These are phyloP conservation scores for Rutilus rutilus DNA, from an alignment of 2,113 vertebrate species.

Conservation along the genomic window DNA sequence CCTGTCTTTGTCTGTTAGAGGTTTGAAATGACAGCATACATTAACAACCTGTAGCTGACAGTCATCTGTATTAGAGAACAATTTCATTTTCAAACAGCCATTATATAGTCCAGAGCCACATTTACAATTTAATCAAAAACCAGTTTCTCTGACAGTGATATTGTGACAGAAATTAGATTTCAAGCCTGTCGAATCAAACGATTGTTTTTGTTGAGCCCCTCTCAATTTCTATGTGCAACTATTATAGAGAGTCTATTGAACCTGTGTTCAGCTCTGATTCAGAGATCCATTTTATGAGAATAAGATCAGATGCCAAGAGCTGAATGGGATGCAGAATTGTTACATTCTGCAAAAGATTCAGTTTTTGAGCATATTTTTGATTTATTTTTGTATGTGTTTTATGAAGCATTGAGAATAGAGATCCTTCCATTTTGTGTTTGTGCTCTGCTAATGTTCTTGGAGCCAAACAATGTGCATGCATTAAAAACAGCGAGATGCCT, in stretches of 20 bases:
- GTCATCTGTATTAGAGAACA: constrained; percentile 18
- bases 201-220: constrained; percentile 35
- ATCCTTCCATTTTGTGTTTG: background rate
- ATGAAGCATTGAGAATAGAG: background rate
- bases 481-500: too few species aligned
- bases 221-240: constrained; percentile 33
- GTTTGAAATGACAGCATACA: constrained; percentile 26
- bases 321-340: background rate
- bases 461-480: background rate
- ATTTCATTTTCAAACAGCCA: constrained; percentile 15
- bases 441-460: background rate
- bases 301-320: background rate
- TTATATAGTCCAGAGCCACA: constrained; percentile 30
- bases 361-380: background rate
- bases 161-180: constrained; percentile 46
- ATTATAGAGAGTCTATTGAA: constrained; percentile 1
- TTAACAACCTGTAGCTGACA: constrained; percentile 9
- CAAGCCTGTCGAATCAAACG: constrained; percentile 19
- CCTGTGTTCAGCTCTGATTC: background rate
- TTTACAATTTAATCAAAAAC: constrained; percentile 8
- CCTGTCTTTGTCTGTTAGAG: constrained; percentile 27
- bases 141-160: constrained; percentile 28
- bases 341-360: background rate
- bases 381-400: background rate
- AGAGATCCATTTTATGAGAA: background rate